phyloP scores from a whole-genome alignment of 2,113 vertebrate genomes.

The Blennius ocellaris region DNA sequence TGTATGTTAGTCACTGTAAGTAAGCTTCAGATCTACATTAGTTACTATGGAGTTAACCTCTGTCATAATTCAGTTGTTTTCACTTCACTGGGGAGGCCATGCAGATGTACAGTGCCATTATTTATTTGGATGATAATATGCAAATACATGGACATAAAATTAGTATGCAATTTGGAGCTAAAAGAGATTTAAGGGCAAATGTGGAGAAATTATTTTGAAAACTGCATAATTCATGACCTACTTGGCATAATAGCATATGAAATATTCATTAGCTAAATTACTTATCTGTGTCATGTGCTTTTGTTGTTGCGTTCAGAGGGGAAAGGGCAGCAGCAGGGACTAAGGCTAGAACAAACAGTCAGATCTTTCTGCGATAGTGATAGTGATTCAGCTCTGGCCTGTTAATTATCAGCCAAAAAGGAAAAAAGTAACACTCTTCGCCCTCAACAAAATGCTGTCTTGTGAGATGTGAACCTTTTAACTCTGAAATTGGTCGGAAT shows the following conservation, averaged over 20 bases:
- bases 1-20: background rate
- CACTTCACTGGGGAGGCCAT: constrained; percentile 4
- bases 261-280: constrained; percentile 78
- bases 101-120: background rate
- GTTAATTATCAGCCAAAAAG: constrained; percentile 46
- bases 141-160: constrained; percentile 49
- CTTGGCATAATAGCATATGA: constrained; percentile 75
- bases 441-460: constrained; percentile 1
- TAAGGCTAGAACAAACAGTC: constrained; percentile 50
- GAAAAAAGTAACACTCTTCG: constrained; percentile 10
- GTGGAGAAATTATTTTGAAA: constrained; percentile 58
- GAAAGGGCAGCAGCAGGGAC: constrained; percentile 45
- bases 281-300: constrained; percentile 68
- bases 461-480: constrained; percentile 29
- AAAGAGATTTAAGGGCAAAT: constrained; percentile 62
- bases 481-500: constrained; percentile 2
- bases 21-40: background rate
- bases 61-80: background rate
- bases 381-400: constrained; percentile 31
- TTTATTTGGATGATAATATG: constrained; percentile 59
- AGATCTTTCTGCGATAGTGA: constrained; percentile 46
- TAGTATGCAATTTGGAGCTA: constrained; percentile 36
- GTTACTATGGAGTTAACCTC: too few species aligned
- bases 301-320: constrained; percentile 67
- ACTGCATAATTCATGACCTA: constrained; percentile 76